A percentile compares a stretch with the other conserved stretches of the same genome.
Evolutionary conservation across 1,140 invertebrate genomes (phyloP).

Genomic region (Varroa destructor): DNA sequence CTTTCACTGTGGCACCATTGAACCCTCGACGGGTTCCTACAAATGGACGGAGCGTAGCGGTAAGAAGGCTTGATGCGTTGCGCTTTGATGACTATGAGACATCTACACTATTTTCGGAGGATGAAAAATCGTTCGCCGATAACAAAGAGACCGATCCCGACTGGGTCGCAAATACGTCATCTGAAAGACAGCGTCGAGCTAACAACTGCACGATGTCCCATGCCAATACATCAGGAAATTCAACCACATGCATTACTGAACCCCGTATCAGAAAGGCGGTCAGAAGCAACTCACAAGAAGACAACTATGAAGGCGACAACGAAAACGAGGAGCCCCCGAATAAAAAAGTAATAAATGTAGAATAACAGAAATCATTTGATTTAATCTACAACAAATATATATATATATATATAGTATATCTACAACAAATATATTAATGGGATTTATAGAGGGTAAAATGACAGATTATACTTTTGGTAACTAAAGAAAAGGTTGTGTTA

Average conservation of each 20-base stretch:
- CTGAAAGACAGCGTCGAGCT: not conserved
- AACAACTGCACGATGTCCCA: not conserved
- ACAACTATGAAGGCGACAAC: too few relatives aligned
- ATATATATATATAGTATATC: too few relatives aligned
- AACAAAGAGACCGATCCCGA: slow-evolving; percentile 16
- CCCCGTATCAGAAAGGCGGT: not conserved
- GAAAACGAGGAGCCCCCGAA: too few relatives aligned
- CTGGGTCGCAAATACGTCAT: not conserved
- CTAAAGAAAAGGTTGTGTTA: too few relatives aligned
- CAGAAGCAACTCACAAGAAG: not conserved
- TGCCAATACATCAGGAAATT: not conserved
- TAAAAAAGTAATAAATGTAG: too few relatives aligned
- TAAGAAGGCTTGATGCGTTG: not conserved
- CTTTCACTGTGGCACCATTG: not conserved
- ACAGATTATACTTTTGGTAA: too few relatives aligned
- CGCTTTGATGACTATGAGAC: not conserved
- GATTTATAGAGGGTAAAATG: too few relatives aligned
- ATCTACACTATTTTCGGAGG: slow-evolving; percentile 1
- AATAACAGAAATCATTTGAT: too few relatives aligned
- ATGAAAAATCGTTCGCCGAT: slow-evolving; percentile 14
- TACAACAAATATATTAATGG: too few relatives aligned
- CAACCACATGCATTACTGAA: not conserved
- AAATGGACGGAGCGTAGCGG: not conserved
- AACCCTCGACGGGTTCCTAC: not conserved
- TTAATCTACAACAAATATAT: too few relatives aligned